Conservation (phyloP, 2,888 invertebrate species). For the Luperina testacea region DNA sequence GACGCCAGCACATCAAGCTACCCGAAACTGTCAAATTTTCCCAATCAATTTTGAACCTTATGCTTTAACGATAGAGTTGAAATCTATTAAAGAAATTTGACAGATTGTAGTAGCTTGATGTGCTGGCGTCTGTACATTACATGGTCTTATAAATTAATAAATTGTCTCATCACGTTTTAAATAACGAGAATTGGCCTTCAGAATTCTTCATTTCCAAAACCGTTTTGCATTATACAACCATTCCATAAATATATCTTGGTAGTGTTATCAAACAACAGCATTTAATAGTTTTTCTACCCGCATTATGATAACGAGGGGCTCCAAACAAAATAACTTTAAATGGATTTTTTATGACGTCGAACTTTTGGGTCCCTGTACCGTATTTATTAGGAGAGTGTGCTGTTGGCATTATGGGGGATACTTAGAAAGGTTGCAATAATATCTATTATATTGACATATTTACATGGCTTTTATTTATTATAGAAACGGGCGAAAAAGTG, state of each 20-base stretch:
- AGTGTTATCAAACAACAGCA: conserved; percentile 46
- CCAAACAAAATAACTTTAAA: conserved; percentile 66
- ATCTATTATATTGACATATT: conserved; percentile 4
- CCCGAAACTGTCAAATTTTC: too few relatives aligned
- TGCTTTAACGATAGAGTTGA: too few relatives aligned
- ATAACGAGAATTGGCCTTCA: too few relatives aligned
- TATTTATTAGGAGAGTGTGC: conserved; percentile 62
- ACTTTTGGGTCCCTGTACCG: conserved; percentile 65
- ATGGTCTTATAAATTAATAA: too few relatives aligned
- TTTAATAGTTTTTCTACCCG: conserved; percentile 57
- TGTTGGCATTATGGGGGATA: conserved; percentile 18
- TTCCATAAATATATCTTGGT: conserved; percentile 45
- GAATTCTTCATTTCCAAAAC: too few relatives aligned
- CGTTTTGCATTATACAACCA: conserved; percentile 18
- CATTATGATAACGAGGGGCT: conserved; percentile 61
- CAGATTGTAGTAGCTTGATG: too few relatives aligned
- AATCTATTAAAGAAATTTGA: too few relatives aligned
- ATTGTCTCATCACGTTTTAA: too few relatives aligned
- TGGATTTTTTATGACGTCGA: conserved; percentile 67
- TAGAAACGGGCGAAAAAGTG: neutral
- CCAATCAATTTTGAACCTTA: too few relatives aligned
- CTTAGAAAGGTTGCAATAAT: conserved; percentile 12
- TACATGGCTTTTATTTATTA: neutral
- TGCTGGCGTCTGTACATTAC: too few relatives aligned
- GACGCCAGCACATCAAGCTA: too few relatives aligned